Conservation (phyloP, 2,113 vertebrate genomes). For the Buteo buteo region DNA sequence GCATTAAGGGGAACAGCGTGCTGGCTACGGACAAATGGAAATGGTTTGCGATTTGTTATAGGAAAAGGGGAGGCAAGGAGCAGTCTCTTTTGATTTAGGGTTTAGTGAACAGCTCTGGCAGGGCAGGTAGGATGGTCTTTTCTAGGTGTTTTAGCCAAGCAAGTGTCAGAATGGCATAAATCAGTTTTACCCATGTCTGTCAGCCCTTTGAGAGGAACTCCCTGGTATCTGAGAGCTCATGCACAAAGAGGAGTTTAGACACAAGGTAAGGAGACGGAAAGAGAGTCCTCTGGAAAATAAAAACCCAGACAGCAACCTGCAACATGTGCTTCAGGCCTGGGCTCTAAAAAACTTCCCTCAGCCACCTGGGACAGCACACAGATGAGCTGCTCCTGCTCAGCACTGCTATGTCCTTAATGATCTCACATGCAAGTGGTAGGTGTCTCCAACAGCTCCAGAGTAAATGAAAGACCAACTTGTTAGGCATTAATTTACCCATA, state of each 20-base stretch:
- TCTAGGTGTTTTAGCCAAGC: not conserved
- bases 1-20: constrained; percentile 39
- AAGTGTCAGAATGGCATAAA: constrained; percentile 20
- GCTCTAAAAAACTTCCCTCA: not conserved
- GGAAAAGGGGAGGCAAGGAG: constrained; percentile 13
- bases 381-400: not conserved
- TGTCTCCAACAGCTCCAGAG: not conserved
- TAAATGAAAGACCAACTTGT: fast-evolving
- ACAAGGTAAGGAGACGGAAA: not conserved
- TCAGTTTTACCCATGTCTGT: not conserved
- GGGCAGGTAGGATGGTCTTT: constrained; percentile 30
- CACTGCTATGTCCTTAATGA: not conserved
- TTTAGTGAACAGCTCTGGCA: constrained; percentile 15
- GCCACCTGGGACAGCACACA: not conserved
- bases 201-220: not conserved
- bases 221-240: not conserved
- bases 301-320: not conserved
- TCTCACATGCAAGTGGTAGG: fast-evolving
- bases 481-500: fast-evolving
- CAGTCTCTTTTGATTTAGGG: constrained; percentile 46
- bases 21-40: constrained; percentile 36
- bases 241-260: not conserved
- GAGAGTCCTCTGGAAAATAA: not conserved
- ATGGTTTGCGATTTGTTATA: not conserved
- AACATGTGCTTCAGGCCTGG: not conserved